Percentiles rank a stretch among this genome's conserved stretches.
Evolutionary conservation across 2,113 vertebrate genomes (phyloP).

Genomic region (Myotis lucifugus): DNA sequence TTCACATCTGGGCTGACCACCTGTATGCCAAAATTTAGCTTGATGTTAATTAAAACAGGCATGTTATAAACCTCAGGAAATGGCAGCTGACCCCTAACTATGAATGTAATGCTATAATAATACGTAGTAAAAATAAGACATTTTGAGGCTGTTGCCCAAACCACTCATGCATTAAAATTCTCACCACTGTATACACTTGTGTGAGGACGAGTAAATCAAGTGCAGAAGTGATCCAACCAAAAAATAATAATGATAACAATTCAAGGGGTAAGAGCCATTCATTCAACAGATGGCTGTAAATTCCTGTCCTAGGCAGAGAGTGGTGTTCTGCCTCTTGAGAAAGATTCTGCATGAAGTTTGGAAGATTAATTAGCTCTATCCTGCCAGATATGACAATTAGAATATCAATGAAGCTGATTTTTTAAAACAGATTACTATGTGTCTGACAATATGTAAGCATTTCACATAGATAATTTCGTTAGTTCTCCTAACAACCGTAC

Average conservation of each 20-base stretch:
- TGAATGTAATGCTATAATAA: constrained; percentile 88
- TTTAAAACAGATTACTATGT: background rate
- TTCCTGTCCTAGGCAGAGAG: background rate
- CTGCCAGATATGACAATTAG: background rate
- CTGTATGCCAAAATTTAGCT: constrained; percentile 86
- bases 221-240: constrained; percentile 55
- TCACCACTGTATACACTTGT: constrained; percentile 72
- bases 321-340: background rate
- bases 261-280: constrained; percentile 27
- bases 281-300: constrained; percentile 30
- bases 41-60: constrained; percentile 92
- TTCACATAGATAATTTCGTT: background rate
- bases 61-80: constrained; percentile 91
- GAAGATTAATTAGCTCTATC: background rate
- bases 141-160: constrained; percentile 82
- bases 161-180: constrained; percentile 81
- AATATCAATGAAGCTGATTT: background rate
- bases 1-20: constrained; percentile 88
- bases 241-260: constrained; percentile 54
- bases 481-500: background rate
- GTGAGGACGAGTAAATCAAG: constrained; percentile 58
- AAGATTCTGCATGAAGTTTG: background rate
- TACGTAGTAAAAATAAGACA: constrained; percentile 86
- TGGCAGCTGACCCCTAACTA: constrained; percentile 90
- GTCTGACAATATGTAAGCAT: background rate